Conservation (phyloP, 2,113 vertebrate genomes). For the Prolemur simus region DNA sequence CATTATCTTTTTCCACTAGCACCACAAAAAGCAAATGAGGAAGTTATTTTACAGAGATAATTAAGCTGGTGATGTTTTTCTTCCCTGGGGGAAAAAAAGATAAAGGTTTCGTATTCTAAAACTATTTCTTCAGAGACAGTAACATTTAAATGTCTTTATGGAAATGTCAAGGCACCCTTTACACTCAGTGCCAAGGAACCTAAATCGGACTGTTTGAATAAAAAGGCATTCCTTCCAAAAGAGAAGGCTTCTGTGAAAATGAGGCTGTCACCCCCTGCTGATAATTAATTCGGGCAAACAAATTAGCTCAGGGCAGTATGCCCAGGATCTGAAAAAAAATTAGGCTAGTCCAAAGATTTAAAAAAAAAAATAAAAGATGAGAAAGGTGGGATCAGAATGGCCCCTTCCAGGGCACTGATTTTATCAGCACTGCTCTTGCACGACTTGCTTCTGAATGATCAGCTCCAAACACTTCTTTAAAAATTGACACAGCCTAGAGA, state of each 20-base stretch:
- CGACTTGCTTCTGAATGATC: not conserved
- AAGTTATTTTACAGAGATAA: constrained; percentile 53
- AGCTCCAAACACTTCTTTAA: not conserved
- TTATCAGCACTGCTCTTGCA: not conserved
- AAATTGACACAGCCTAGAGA: not conserved
- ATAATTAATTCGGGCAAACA: constrained; percentile 65
- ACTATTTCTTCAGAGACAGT: constrained; percentile 12
- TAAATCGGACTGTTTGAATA: not conserved
- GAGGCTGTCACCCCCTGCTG: constrained; percentile 26
- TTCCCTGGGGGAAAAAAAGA: not conserved
- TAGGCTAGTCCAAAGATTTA: not conserved
- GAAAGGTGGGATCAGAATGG: not conserved
- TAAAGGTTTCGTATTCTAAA: constrained; percentile 62
- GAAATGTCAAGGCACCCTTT: constrained; percentile 55
- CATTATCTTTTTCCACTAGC: constrained; percentile 39
- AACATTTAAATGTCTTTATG: constrained; percentile 62
- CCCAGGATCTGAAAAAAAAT: constrained; percentile 29
- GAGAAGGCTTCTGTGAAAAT: constrained; percentile 48
- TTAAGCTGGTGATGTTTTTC: constrained; percentile 43
- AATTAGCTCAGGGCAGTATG: constrained; percentile 51
- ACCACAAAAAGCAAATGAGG: constrained; percentile 32
- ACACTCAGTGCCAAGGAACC: not conserved
- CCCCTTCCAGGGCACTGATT: not conserved
- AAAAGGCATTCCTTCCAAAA: constrained; percentile 52
- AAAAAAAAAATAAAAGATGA: not conserved